phyloP scores from a whole-genome alignment of 2,888 invertebrate species.

The Cartodere bifasciata region DNA sequence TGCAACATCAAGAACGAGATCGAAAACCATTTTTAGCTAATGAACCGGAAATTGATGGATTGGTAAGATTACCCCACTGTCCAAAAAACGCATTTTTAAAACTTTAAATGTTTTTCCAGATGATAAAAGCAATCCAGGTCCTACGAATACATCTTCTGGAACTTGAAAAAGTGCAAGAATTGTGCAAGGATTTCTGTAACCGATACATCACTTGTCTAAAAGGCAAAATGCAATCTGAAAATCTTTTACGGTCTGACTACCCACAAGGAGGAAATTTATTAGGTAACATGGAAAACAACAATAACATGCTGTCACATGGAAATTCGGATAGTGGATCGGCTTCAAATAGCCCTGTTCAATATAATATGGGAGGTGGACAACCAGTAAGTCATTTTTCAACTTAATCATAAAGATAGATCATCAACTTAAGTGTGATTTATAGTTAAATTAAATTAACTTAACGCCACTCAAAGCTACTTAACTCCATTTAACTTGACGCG shows the following conservation, averaged over 20 bases:
- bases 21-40: constrained; percentile 75
- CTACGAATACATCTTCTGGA: constrained; percentile 84
- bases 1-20: constrained; percentile 80
- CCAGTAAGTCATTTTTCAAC: too few relatives aligned
- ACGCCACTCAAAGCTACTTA: too few relatives aligned
- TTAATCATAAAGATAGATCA: too few relatives aligned
- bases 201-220: constrained; percentile 85
- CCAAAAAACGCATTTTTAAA: constrained; percentile 1
- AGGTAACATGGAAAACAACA: constrained; percentile 35
- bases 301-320: constrained; percentile 34
- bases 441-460: too few relatives aligned
- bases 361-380: constrained; percentile 31
- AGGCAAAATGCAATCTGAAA: constrained; percentile 83
- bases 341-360: constrained; percentile 38
- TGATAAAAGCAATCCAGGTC: constrained; percentile 82
- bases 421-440: too few relatives aligned
- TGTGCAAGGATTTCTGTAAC: constrained; percentile 90
- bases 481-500: too few relatives aligned
- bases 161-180: constrained; percentile 85
- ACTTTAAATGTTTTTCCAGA: constrained; percentile 48
- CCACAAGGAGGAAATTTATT: constrained; percentile 41
- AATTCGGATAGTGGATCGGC: constrained; percentile 36
- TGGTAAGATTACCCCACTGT: constrained; percentile 44
- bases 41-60: constrained; percentile 88
- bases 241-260: constrained; percentile 69